Evolutionary conservation across 2,888 invertebrate species (phyloP).

Genomic region (Netelia fuscicornis): DNA sequence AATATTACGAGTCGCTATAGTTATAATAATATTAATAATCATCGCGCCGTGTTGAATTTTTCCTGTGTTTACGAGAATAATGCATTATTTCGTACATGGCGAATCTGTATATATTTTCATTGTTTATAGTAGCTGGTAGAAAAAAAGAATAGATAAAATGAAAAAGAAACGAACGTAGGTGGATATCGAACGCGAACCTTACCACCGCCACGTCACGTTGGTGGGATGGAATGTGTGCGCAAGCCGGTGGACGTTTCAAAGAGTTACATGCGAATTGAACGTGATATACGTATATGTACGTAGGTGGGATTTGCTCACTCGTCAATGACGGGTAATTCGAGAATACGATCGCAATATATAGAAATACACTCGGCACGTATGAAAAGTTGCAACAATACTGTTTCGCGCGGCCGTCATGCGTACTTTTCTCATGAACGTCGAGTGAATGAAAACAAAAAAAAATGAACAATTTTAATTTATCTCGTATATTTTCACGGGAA

Average conservation of each 20-base stretch:
- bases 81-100: slow-evolving; percentile 58
- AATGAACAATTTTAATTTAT: too few relatives aligned
- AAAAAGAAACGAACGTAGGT: slow-evolving; percentile 42
- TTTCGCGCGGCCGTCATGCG: slow-evolving; percentile 6
- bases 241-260: neutral
- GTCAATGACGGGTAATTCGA: slow-evolving; percentile 55
- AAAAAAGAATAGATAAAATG: slow-evolving; percentile 24
- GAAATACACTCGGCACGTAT: neutral
- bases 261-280: neutral
- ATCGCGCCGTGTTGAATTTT: slow-evolving; percentile 39
- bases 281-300: neutral
- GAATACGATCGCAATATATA: slow-evolving; percentile 24
- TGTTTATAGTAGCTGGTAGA: slow-evolving; percentile 48
- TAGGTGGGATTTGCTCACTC: slow-evolving; percentile 10
- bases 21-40: too few relatives aligned
- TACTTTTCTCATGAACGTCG: neutral
- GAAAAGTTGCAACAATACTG: slow-evolving; percentile 1
- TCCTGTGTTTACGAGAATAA: slow-evolving; percentile 60
- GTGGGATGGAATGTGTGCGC: neutral
- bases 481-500: too few relatives aligned
- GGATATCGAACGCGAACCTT: slow-evolving; percentile 43
- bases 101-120: slow-evolving; percentile 40
- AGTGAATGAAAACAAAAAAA: too few relatives aligned
- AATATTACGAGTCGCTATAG: slow-evolving; percentile 6
- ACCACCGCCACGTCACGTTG: slow-evolving; percentile 28